phyloP scores from a whole-genome alignment of 2,888 invertebrate species.

The Caenorhabditis afra region DNA sequence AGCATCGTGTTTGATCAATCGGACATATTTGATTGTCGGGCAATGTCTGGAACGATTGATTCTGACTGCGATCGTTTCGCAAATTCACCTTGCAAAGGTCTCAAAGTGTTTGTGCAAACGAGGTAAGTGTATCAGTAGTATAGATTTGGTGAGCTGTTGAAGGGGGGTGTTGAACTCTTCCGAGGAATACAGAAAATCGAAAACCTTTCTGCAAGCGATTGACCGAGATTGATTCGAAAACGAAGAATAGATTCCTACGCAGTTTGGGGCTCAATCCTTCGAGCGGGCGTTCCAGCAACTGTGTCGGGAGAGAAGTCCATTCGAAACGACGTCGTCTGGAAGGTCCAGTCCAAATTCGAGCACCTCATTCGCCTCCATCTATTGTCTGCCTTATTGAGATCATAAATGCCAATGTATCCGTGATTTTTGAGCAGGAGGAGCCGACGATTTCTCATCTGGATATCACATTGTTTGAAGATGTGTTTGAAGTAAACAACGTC shows the following conservation, averaged over 20 bases:
- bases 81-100: neutral
- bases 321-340: no score
- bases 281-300: no score
- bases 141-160: slow-evolving; percentile 13
- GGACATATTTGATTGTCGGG: no score
- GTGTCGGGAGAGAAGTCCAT: no score
- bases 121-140: slow-evolving; percentile 8
- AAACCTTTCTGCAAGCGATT: slow-evolving; percentile 4
- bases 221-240: no score
- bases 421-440: slow-evolving; percentile 4
- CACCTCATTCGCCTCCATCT: neutral
- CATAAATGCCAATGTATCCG: slow-evolving; percentile 9
- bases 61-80: no score
- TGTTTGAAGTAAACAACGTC: neutral
- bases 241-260: no score
- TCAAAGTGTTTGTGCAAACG: neutral
- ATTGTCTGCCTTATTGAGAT: neutral
- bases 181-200: neutral
- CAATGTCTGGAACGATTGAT: no score
- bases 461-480: neutral
- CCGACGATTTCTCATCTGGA: slow-evolving; percentile 17
- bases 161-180: slow-evolving; percentile 13
- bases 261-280: no score
- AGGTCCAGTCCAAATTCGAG: no score
- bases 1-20: no score